phyloP scores from a whole-genome alignment of 2,797 vertebrate genomes.

The Neoniphon sammara region DNA sequence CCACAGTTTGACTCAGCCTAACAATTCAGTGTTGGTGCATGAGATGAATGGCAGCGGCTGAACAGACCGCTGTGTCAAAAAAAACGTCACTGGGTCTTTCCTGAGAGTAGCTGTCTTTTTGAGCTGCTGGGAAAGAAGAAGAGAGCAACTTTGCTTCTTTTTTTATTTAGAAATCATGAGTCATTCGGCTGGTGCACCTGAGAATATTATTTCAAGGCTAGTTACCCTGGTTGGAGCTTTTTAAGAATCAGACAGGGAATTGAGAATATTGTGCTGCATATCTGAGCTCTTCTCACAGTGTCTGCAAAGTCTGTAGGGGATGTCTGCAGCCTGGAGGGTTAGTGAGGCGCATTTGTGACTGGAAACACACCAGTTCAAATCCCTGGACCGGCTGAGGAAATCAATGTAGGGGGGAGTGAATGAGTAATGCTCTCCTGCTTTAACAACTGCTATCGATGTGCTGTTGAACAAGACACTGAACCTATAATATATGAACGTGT shows the following conservation, averaged over 20 bases:
- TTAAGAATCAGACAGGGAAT: constrained; percentile 32
- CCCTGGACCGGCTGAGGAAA: constrained; percentile 2
- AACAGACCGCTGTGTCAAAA: constrained; percentile 9
- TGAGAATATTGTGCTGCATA: constrained; percentile 9
- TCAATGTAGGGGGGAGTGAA: background rate
- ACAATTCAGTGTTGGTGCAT: constrained; percentile 1
- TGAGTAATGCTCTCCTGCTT: background rate
- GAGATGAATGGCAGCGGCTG: constrained; percentile 13
- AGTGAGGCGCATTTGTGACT: background rate
- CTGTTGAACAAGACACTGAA: constrained; percentile 35
- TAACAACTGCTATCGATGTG: background rate
- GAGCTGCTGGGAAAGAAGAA: background rate
- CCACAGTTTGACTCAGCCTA: constrained; percentile 17
- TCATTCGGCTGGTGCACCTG: constrained; percentile 9
- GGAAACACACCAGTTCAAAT: background rate
- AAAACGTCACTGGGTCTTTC: constrained; percentile 10
- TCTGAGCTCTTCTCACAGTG: constrained; percentile 2
- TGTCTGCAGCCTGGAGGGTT: background rate
- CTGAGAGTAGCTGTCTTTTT: background rate
- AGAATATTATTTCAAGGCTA: constrained; percentile 32
- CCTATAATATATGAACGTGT: background rate
- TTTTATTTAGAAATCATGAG: constrained; percentile 11
- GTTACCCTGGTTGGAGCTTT: constrained; percentile 24
- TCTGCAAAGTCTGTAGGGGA: constrained; percentile 1
- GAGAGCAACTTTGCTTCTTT: background rate